A percentile compares a stretch with the other conserved stretches of the same genome.
Evolutionary conservation across 2,888 invertebrate species (phyloP).

Genomic region (Morinoia aosen): DNA sequence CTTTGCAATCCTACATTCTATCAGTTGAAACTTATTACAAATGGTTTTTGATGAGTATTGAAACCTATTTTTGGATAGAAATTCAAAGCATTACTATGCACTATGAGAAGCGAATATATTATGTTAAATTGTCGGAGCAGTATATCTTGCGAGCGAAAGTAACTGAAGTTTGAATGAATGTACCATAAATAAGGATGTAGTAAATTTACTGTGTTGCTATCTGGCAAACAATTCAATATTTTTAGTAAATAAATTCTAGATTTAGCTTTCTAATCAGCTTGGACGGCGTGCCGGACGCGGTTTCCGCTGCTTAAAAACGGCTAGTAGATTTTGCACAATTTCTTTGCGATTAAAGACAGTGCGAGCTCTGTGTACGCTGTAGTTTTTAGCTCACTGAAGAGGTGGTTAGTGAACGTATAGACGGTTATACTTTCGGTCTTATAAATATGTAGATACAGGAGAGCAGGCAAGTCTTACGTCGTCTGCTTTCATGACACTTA

Average conservation of each 20-base stretch:
- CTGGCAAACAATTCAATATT: neutral
- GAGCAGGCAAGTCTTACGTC: neutral
- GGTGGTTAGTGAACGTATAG: neutral
- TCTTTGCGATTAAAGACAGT: neutral
- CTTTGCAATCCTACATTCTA: neutral
- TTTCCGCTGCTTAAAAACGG: neutral
- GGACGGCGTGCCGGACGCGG: neutral
- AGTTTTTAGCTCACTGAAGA: neutral
- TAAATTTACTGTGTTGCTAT: neutral
- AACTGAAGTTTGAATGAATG: neutral
- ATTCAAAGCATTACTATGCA: neutral
- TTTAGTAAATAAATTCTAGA: neutral
- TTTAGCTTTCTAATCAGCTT: neutral
- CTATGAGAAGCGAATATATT: neutral
- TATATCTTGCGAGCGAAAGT: neutral
- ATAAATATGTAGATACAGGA: neutral
- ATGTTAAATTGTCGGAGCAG: neutral
- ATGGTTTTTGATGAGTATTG: neutral
- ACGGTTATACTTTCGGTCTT: neutral
- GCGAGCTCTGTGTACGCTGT: neutral
- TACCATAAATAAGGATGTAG: neutral
- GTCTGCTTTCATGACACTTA: neutral
- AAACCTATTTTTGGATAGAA: no score
- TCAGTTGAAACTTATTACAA: neutral
- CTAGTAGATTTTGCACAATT: neutral